Conservation (phyloP, 1,140 invertebrate genomes). For the Zaprionus tsacasi region DNA sequence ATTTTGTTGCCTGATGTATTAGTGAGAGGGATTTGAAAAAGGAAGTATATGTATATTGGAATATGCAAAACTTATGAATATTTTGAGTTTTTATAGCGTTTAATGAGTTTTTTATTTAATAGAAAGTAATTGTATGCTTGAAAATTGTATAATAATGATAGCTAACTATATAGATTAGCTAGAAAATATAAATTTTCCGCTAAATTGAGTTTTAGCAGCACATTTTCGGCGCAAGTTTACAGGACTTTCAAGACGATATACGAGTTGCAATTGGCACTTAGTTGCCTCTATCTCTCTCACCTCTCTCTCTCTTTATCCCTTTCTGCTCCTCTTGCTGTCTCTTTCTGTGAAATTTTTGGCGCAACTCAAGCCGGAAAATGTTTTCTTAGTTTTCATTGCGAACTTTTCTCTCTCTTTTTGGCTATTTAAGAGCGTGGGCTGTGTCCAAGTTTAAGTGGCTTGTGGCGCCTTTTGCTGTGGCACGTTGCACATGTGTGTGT, state of each 20-base stretch:
- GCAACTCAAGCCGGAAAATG: neutral
- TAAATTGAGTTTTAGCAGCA: neutral
- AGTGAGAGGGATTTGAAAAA: too few relatives aligned
- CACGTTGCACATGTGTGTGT: constrained; percentile 24
- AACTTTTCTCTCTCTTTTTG: constrained; percentile 61
- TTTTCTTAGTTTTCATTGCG: constrained; percentile 36
- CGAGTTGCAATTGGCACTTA: constrained; percentile 9
- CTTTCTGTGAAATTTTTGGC: neutral
- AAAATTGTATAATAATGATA: neutral
- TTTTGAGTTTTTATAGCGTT: neutral
- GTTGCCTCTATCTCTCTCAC: neutral
- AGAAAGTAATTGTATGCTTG: neutral
- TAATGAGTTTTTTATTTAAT: neutral
- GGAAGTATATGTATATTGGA: too few relatives aligned
- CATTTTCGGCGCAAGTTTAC: neutral
- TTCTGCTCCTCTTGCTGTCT: neutral
- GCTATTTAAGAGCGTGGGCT: constrained; percentile 40
- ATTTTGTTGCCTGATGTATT: too few relatives aligned
- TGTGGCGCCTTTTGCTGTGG: constrained; percentile 39
- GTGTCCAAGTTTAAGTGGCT: constrained; percentile 57
- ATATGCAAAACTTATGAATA: too few relatives aligned
- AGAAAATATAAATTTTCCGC: neutral
- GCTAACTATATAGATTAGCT: neutral
- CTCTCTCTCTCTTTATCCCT: neutral
- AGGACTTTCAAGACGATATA: constrained; percentile 4